Evolutionary conservation across 2,888 invertebrate species (phyloP), one percentile per base, ranked within the genome.

Genomic region (Campaea margaritaria): DNA sequence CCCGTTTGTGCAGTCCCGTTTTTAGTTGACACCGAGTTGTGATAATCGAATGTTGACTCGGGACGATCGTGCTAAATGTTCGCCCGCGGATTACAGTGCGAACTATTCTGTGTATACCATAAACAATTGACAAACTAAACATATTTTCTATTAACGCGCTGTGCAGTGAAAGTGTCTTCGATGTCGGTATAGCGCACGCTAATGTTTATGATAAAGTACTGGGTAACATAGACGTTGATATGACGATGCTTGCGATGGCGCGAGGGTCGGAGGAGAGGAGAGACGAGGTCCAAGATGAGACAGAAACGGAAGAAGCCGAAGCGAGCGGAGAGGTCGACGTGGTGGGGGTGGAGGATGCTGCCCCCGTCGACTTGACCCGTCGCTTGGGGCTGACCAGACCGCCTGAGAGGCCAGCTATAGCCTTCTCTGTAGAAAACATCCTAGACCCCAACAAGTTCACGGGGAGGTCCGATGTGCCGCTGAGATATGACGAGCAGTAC

Each of bases 371-470:
- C 73, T 72, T 92, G 10, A 93, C 91, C 47, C 77, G 93, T 53
- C 87, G 94, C 39, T 86, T 94, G 54, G 93, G 93, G 47, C 90
- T 94, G 61, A 95, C 95, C 50, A 87, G 95, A 73, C 85, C 91
- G 1, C 88, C 90, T 0, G 91, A 95, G 94, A 70, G 94, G 51
- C 80, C 87, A 0, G 82, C 89, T 2, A 91, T 97, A 66, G 96
- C 97, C 14, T 97, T 97, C 87, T 97, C 97, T 5, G 97, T 97
- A 16, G 97, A 97, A 89, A 97, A 97, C 80, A 97, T 97, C 67
- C 89, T 97, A 70, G 97, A 97, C 86, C 97, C 97, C 3, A 97
- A 95, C 75, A 97, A 97, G 90, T 97, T 97, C 83, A 97, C 97
- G 27, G 97, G 97, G 31, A 88, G 94, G 74, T 90, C 93, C 9